Evolutionary conservation across 1,140 invertebrate species (phyloP), one percentile per base, ranked within the genome.

Genomic region (Heterodera schachtii): DNA sequence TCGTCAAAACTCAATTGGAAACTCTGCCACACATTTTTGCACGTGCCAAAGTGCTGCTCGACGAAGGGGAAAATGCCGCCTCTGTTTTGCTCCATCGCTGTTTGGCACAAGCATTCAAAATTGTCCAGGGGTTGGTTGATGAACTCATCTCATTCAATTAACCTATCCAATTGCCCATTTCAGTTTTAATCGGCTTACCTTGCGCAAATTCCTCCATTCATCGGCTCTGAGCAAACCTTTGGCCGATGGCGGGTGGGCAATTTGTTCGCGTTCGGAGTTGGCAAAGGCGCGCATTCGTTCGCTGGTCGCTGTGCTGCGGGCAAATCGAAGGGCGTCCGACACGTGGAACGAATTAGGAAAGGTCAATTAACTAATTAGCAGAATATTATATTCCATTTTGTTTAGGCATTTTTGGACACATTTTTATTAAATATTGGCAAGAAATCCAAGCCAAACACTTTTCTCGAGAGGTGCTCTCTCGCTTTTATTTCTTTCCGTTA

Each of bases 301-400:
- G 41, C 80, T 84, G 70, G 47, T 43, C 31, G n/a, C 49, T 31
- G 76, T 84, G 13, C 43, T 87, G 49, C n/a, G 71, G n/a, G 47
- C 41, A 11, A 84, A 86, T 71, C 67, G 69, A 7, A 21, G n/a
- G 43, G 75, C 66, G 52, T 47, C 64, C 5, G 82, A 87, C 67
- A 31, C 84, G 19, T 84, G 83, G 83, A 84, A 86, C 57, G 83
- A 84, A 21, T 69, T 84, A 41, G 84, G 70, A 16, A 3, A 84
- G n/a, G 57, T 64, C 57, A 4, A 19, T 19, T 13, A 19, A 5
- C 16, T 52, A 9, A 16, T 60, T 64, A 19, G 16, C 57, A 19
- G 5, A 1, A 31, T 31, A 31, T 64, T 3, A 0, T 64, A n/a
- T 19, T 13, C 1, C 19, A 64, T 64, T 64, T 19, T 19, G 13